These are phyloP conservation scores for Drusus annulatus DNA, from an alignment of 1,140 invertebrate genomes.

Conservation along the genomic window DNA sequence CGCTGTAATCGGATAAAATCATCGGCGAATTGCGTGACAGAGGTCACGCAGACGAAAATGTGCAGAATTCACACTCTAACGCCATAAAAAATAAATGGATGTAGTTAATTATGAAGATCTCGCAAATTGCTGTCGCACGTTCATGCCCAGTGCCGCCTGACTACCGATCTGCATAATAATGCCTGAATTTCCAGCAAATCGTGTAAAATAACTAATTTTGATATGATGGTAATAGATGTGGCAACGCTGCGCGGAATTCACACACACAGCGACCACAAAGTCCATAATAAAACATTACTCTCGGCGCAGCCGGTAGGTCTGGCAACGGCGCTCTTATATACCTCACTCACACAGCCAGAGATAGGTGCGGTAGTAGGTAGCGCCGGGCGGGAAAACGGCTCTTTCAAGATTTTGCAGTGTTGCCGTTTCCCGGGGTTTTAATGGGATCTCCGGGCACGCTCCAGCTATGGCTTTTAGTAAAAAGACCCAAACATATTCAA, in stretches of 20 bases:
- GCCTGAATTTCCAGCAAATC: neutral
- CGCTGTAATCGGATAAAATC: neutral
- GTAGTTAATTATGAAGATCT: conserved; percentile 18
- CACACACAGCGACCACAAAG: conserved; percentile 3
- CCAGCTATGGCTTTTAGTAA: neutral
- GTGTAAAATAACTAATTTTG: neutral
- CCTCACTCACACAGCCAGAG: neutral
- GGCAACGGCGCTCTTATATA: conserved; percentile 29
- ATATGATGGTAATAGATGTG: neutral
- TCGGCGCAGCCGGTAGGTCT: conserved; percentile 1
- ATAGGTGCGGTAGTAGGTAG: conserved; percentile 18
- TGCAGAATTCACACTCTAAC: neutral
- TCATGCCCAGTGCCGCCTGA: neutral
- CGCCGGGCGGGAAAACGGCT: conserved; percentile 41
- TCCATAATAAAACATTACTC: conserved; percentile 16
- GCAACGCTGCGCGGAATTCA: conserved; percentile 5
- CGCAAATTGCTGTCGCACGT: neutral
- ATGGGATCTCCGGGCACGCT: neutral
- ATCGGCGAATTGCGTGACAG: no score
- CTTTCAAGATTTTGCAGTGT: conserved; percentile 39
- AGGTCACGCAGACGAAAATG: neutral
- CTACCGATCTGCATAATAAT: conserved; percentile 14
- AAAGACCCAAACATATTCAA: neutral
- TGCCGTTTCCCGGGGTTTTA: conserved; percentile 30
- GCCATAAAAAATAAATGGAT: no score